Evolutionary conservation across 2,797 vertebrate genomes (phyloP).

Genomic region (Myotis myotis): DNA sequence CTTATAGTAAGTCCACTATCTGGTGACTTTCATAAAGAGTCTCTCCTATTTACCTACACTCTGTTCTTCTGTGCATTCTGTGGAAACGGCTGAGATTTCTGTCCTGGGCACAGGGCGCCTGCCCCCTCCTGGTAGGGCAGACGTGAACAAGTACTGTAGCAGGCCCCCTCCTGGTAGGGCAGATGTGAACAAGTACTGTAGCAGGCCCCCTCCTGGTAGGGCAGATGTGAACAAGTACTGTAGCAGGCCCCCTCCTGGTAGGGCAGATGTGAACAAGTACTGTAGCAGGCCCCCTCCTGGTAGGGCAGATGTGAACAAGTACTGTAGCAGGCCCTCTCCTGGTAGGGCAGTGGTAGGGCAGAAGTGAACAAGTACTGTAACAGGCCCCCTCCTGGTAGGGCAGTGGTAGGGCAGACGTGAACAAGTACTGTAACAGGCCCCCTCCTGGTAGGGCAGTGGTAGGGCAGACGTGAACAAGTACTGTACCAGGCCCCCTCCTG

Average conservation of each 20-base stretch:
- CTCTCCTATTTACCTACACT: not conserved
- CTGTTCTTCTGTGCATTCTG: not conserved
- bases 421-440: too few species aligned
- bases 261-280: too few species aligned
- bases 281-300: not conserved
- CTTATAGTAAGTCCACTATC: not conserved
- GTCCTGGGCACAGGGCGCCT: accelerated
- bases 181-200: not conserved
- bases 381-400: not conserved
- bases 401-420: too few species aligned
- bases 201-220: too few species aligned
- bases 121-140: not conserved
- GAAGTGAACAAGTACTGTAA: not conserved
- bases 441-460: not conserved
- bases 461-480: not conserved
- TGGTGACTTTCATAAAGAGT: not conserved
- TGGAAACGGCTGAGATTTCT: not conserved
- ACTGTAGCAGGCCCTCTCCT: not conserved
- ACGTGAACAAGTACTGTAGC: not conserved
- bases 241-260: too few species aligned
- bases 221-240: too few species aligned
- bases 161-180: not conserved
- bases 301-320: too few species aligned
- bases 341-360: not conserved
- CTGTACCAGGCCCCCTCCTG: not conserved